Conservation (phyloP, 2,888 invertebrate genomes). For the Macropis europaea region DNA sequence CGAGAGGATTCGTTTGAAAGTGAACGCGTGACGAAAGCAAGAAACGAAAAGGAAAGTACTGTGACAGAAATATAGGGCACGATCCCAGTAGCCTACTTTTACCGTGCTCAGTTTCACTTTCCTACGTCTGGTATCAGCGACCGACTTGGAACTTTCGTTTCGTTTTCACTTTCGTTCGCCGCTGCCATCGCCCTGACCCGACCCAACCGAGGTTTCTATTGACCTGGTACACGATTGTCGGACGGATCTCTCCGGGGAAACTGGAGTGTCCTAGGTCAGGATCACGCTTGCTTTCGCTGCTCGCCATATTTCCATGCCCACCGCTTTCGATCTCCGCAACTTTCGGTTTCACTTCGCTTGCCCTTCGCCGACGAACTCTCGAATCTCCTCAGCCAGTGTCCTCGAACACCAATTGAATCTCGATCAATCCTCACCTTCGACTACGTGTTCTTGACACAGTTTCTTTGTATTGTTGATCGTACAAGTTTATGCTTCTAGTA, state of each 20-base stretch:
- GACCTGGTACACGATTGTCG: slow-evolving; percentile 37
- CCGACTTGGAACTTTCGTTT: slow-evolving; percentile 46
- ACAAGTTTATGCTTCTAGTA: no score
- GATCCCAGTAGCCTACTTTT: slow-evolving; percentile 59
- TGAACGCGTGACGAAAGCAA: slow-evolving; percentile 13
- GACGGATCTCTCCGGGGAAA: slow-evolving; percentile 49
- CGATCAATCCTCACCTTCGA: no score
- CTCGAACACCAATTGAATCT: no score
- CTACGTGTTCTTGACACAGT: no score
- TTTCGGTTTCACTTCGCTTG: slow-evolving; percentile 35
- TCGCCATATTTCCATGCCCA: background rate
- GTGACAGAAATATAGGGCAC: slow-evolving; percentile 45
- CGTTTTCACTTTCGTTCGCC: slow-evolving; percentile 62
- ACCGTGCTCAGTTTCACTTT: slow-evolving; percentile 58
- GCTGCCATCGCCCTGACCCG: slow-evolving; percentile 52
- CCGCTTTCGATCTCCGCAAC: slow-evolving; percentile 51
- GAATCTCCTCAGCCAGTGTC: no score
- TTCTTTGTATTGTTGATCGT: no score
- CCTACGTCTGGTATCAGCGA: slow-evolving; percentile 38
- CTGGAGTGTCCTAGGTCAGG: slow-evolving; percentile 61
- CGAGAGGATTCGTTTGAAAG: slow-evolving; percentile 13
- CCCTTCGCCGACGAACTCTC: background rate
- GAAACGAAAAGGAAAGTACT: slow-evolving; percentile 36
- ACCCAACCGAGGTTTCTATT: slow-evolving; percentile 62
- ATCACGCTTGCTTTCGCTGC: slow-evolving; percentile 58